Conservation (phyloP, 2,888 invertebrate genomes). For the Aspidapion aeneum region DNA sequence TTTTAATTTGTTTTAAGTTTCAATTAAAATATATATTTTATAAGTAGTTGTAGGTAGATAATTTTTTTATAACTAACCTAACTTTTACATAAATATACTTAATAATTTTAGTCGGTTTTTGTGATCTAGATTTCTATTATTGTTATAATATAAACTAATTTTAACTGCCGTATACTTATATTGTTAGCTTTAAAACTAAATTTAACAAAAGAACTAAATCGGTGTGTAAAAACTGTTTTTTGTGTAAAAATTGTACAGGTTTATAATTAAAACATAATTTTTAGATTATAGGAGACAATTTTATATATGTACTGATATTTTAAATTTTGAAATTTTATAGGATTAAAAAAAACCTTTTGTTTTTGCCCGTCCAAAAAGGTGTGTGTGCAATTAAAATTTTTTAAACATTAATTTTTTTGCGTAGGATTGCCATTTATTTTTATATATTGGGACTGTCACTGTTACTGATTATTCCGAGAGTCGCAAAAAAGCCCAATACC, state of each 20-base stretch:
- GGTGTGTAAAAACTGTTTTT: background rate
- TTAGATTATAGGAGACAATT: background rate
- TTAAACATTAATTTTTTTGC: too few species aligned
- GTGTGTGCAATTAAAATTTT: background rate
- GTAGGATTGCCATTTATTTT: too few species aligned
- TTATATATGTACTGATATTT: background rate
- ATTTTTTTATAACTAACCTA: too few species aligned
- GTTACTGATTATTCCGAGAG: too few species aligned
- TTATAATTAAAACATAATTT: too few species aligned
- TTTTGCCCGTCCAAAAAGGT: background rate
- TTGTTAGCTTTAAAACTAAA: background rate
- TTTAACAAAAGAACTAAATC: background rate
- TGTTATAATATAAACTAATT: background rate
- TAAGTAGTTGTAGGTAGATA: too few species aligned
- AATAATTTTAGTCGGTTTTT: background rate
- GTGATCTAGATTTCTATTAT: background rate
- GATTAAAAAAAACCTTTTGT: background rate
- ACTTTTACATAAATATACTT: background rate
- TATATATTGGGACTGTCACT: too few species aligned
- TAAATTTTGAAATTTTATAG: background rate
- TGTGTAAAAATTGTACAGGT: background rate
- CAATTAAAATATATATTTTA: too few species aligned
- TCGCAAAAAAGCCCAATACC: too few species aligned
- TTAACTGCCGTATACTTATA: background rate
- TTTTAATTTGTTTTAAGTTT: too few species aligned